Percentiles rank a stretch among this genome's conserved stretches.
Conservation (phyloP, 1,140 invertebrate species). For the Rhopalosiphum padi region DNA sequence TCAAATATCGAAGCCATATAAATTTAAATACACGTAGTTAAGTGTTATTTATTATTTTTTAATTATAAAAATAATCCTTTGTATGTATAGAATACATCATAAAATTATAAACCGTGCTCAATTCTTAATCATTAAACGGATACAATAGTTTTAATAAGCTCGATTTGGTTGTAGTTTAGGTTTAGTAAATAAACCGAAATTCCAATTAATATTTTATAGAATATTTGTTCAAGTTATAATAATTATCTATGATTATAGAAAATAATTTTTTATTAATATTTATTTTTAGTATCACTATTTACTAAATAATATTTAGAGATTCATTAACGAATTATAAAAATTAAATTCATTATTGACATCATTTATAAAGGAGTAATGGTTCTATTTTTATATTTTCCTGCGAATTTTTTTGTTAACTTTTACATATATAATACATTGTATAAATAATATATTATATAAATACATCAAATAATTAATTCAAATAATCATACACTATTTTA, state of each 20-base stretch:
- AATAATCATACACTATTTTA: no score
- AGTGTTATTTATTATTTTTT: not conserved
- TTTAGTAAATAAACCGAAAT: not conserved
- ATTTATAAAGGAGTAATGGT: no score
- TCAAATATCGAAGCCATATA: not conserved
- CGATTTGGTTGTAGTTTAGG: not conserved
- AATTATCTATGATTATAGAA: not conserved
- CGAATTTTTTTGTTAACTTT: no score
- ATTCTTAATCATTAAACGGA: not conserved
- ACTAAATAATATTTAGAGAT: not conserved
- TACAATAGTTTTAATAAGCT: not conserved
- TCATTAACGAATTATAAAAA: not conserved
- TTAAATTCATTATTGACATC: not conserved
- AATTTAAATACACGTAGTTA: not conserved
- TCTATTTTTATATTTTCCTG: no score
- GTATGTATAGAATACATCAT: not conserved
- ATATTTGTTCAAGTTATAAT: not conserved
- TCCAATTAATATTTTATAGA: not conserved
- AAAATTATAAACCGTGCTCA: no score
- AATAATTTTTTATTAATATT: not conserved
- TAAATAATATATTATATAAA: no score
- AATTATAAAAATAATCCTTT: no score
- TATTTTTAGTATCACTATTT: not conserved
- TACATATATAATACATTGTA: no score
- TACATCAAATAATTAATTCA: no score